Evolutionary conservation across 1,140 invertebrate species (phyloP).

Genomic region (Pogonomyrmex californicus): DNA sequence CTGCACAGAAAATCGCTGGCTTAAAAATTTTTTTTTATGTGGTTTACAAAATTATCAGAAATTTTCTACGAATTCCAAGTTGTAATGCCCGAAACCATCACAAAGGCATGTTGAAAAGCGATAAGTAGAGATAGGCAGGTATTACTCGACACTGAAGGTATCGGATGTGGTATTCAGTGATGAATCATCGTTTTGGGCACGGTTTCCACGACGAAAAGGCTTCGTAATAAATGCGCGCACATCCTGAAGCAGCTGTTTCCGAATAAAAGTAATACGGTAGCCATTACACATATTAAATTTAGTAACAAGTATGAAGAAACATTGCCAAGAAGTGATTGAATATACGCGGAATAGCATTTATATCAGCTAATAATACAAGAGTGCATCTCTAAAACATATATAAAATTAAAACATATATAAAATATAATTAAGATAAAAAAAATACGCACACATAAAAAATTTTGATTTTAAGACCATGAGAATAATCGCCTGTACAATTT

Average conservation of each 20-base stretch:
- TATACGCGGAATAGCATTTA: not conserved
- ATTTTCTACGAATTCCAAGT: not conserved
- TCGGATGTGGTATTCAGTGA: not conserved
- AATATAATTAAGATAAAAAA: not conserved
- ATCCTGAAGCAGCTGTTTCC: not conserved
- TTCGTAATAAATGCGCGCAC: not conserved
- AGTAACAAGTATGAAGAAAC: not conserved
- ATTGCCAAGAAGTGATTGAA: not conserved
- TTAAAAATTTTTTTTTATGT: too few relatives aligned
- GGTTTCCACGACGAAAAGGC: not conserved
- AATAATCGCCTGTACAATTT: not conserved
- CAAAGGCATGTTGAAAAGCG: not conserved
- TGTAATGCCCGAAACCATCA: not conserved
- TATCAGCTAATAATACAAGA: not conserved
- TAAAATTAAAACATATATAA: not conserved
- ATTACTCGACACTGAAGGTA: constrained; percentile 3
- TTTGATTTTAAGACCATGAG: not conserved
- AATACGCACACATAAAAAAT: not conserved
- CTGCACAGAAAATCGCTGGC: too few relatives aligned
- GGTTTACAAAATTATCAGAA: not conserved
- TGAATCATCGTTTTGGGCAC: constrained; percentile 8
- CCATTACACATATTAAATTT: not conserved
- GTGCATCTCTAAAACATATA: not conserved
- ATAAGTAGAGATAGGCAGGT: not conserved
- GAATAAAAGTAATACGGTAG: not conserved